Conservation (phyloP, 1,140 invertebrate genomes). For the Drosophila sturtevanti region DNA sequence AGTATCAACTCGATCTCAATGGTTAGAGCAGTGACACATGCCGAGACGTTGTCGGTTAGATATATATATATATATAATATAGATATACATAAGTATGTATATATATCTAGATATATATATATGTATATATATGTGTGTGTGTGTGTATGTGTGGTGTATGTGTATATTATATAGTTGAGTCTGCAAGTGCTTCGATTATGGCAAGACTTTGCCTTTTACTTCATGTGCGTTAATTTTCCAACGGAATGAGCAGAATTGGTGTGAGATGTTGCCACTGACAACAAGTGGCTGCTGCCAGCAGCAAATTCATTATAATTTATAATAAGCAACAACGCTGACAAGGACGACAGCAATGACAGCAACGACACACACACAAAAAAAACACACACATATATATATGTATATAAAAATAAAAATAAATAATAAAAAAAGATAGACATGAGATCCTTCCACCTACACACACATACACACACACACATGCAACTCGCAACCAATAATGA, state of each 20-base stretch:
- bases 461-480: conserved; percentile 22
- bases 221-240: conserved; percentile 76
- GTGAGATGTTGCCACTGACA: conserved; percentile 64
- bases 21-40: conserved; percentile 52
- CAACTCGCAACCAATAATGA: conserved; percentile 70
- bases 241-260: conserved; percentile 57
- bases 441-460: conserved; percentile 13
- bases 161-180: conserved; percentile 21
- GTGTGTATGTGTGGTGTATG: too few species aligned
- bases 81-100: too few species aligned
- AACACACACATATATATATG: too few species aligned
- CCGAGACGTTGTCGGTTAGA: conserved; percentile 49
- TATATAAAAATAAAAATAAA: not conserved
- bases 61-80: conserved; percentile 34
- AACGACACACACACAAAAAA: conserved; percentile 33
- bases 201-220: conserved; percentile 33
- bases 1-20: not conserved
- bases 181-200: conserved; percentile 75
- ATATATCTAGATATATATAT: too few species aligned
- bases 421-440: conserved; percentile 13
- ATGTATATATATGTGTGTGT: too few species aligned
- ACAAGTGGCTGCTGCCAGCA: conserved; percentile 69
- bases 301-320: conserved; percentile 81
- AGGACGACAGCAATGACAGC: conserved; percentile 57
- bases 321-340: conserved; percentile 77